A percentile compares a stretch with the other conserved stretches of the same genome.
These are phyloP conservation scores for Florisuga fusca DNA, from an alignment of 2,797 vertebrate species.

Conservation along the genomic window DNA sequence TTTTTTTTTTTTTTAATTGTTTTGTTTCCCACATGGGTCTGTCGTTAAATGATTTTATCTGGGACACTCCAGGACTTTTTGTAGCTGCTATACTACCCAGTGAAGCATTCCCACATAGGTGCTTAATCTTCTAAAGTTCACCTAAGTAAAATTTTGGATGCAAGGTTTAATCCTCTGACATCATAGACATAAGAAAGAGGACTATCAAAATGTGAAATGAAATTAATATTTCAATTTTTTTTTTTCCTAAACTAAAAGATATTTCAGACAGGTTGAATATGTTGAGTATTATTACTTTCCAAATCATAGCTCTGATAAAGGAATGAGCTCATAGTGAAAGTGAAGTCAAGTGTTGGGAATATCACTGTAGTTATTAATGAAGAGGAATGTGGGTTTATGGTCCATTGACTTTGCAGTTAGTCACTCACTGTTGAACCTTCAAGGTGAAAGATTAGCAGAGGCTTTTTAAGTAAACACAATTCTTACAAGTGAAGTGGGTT, in stretches of 20 bases:
- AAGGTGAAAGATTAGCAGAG: constrained; percentile 57
- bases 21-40: constrained; percentile 3
- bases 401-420: constrained; percentile 34
- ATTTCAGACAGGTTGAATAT: constrained; percentile 21
- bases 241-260: constrained; percentile 7
- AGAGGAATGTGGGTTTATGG: constrained; percentile 41
- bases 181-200: background rate
- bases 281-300: constrained; percentile 12
- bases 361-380: background rate
- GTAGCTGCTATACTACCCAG: constrained; percentile 17
- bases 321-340: constrained; percentile 18
- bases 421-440: constrained; percentile 45
- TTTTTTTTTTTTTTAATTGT: background rate
- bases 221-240: background rate
- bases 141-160: constrained; percentile 3
- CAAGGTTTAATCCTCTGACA: background rate
- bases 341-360: constrained; percentile 41
- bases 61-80: constrained; percentile 16
- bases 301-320: constrained; percentile 40
- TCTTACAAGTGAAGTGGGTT: constrained; percentile 9
- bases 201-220: background rate
- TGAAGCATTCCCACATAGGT: background rate
- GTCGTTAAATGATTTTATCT: constrained; percentile 41
- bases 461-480: background rate
- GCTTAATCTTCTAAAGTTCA: constrained; percentile 23